Conservation (phyloP, 2,797 vertebrate species). For the Catamblyrhynchus diadema region DNA sequence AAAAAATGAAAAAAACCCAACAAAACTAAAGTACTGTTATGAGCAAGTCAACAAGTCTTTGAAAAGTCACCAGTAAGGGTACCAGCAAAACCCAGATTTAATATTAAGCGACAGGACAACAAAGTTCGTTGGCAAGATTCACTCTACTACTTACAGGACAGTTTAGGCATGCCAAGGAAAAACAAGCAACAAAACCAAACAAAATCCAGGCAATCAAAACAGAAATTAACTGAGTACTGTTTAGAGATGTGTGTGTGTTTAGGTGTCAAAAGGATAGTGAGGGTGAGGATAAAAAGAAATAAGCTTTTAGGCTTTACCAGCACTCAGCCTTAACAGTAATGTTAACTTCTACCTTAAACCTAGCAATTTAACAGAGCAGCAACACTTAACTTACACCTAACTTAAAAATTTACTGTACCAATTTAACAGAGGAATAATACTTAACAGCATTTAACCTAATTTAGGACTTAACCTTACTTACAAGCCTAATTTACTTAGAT, state of each 20-base stretch:
- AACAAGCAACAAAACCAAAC: neutral
- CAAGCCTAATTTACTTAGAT: too few species aligned
- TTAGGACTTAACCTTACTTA: neutral
- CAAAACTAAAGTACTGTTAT: neutral
- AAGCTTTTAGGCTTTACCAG: neutral
- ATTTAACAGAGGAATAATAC: neutral
- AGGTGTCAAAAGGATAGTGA: neutral
- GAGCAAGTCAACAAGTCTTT: too few species aligned
- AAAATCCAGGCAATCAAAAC: neutral
- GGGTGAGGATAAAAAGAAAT: neutral
- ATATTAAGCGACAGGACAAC: fast-evolving
- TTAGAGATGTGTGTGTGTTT: neutral
- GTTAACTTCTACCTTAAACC: neutral
- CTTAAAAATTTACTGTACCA: neutral
- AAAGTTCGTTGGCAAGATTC: neutral
- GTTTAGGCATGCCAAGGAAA: too few species aligned
- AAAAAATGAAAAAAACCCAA: neutral
- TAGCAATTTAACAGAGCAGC: neutral
- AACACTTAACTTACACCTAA: neutral
- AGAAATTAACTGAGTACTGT: fast-evolving
- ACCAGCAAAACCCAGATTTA: neutral
- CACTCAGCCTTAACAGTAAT: too few species aligned
- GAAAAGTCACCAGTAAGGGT: neutral
- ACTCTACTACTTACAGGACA: neutral
- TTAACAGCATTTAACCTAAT: neutral